A percentile compares a stretch with the other conserved stretches of the same genome.
Evolutionary conservation across 2,797 vertebrate genomes (phyloP).

Genomic region (Myotis vivesi): DNA sequence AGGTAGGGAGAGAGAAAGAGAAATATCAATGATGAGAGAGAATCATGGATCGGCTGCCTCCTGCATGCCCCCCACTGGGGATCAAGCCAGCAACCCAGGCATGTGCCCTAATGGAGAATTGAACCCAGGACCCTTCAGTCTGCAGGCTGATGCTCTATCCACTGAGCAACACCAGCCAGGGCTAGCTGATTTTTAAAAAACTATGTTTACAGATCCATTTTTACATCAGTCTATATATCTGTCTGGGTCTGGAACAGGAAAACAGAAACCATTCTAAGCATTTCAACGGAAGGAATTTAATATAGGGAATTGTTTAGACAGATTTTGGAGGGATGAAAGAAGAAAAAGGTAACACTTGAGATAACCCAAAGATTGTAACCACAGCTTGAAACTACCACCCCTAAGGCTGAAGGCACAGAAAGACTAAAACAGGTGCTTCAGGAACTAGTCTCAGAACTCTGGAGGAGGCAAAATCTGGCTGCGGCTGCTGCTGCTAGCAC

Average conservation of each 20-base stretch:
- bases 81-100: no score
- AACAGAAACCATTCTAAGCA: not conserved
- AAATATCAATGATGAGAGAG: no score
- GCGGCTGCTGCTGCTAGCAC: not conserved
- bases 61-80: no score
- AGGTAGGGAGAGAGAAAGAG: no score
- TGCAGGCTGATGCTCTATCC: no score
- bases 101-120: no score
- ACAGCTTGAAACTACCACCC: not conserved
- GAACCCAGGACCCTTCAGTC: no score
- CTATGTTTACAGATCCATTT: not conserved
- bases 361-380: not conserved
- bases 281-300: not conserved
- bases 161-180: no score
- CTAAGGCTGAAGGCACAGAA: not conserved
- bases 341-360: not conserved
- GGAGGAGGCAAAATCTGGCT: not conserved
- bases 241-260: not conserved
- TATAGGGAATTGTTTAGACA: not conserved
- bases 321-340: not conserved
- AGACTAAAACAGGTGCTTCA: not conserved
- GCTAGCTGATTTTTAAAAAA: not conserved
- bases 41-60: no score
- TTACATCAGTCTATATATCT: not conserved
- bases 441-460: not conserved